Conservation (phyloP, 92 coral and sea anemone species). For the Epizoanthus stellaris region DNA sequence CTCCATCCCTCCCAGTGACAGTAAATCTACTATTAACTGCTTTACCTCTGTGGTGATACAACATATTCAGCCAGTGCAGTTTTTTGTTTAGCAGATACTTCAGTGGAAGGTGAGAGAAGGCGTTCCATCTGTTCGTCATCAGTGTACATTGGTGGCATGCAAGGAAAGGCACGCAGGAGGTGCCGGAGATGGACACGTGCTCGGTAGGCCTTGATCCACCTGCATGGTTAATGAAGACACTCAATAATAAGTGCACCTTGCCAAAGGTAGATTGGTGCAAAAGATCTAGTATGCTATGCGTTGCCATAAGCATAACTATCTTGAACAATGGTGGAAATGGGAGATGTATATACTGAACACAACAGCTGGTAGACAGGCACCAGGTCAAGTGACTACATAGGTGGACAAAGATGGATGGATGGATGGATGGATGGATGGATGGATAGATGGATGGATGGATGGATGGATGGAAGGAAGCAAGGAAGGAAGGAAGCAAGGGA, state of each 20-base stretch:
- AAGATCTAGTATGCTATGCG: not conserved
- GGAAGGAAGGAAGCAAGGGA: not conserved
- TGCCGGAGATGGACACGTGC: constrained; percentile 71
- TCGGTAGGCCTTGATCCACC: constrained; percentile 81
- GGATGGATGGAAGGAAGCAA: too few species aligned
- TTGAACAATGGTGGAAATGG: not conserved
- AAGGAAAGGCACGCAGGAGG: constrained; percentile 82
- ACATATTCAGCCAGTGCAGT: constrained; percentile 24
- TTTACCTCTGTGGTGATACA: constrained; percentile 29
- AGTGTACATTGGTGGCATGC: constrained; percentile 81
- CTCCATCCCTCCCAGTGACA: too few species aligned
- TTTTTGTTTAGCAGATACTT: constrained; percentile 12
- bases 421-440: too few species aligned
- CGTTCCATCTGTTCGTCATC: constrained; percentile 72
- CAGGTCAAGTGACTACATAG: not conserved
- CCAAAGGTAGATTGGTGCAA: not conserved
- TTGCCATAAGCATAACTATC: not conserved
- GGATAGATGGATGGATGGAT: too few species aligned
- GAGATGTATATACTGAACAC: not conserved
- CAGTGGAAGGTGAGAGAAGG: constrained; percentile 39
- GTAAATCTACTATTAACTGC: not conserved
- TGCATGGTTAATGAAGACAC: constrained; percentile 7
- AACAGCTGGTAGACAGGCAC: not conserved
- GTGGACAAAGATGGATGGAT: not conserved
- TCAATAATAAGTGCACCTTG: not conserved